These are phyloP conservation scores for Peromyscus maniculatus DNA, from an alignment of 2,113 vertebrate genomes.

Conservation along the genomic window DNA sequence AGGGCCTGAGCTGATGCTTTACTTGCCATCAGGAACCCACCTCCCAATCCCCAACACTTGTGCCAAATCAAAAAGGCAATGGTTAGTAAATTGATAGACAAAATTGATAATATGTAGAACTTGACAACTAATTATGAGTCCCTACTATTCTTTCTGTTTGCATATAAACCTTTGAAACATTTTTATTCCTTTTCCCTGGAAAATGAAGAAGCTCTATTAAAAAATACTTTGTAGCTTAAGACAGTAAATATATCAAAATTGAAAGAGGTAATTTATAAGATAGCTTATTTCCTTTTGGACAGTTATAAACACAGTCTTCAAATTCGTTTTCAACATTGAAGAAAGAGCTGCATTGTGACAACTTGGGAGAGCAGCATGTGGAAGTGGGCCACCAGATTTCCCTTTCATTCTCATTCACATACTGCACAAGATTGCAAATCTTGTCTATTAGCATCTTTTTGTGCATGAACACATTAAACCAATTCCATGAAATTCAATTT, in stretches of 20 bases:
- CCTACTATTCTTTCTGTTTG: background rate
- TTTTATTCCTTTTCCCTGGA: background rate
- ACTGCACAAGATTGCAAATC: background rate
- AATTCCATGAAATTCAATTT: constrained; percentile 75
- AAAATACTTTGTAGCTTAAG: background rate
- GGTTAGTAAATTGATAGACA: background rate
- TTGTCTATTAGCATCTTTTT: constrained; percentile 25
- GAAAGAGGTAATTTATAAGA: background rate
- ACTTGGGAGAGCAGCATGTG: background rate
- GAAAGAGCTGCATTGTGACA: background rate
- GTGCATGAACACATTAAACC: constrained; percentile 13
- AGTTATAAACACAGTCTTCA: constrained; percentile 33
- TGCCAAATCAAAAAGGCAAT: background rate
- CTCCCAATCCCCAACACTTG: background rate
- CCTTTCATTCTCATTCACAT: background rate
- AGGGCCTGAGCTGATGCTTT: background rate
- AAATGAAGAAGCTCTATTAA: background rate
- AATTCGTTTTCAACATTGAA: constrained; percentile 22
- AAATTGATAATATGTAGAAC: background rate
- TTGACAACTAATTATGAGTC: background rate
- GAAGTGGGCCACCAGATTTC: background rate
- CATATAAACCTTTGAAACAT: background rate
- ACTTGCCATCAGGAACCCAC: background rate
- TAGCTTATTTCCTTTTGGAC: background rate
- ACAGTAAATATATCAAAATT: background rate